A percentile compares a stretch with the other conserved stretches of the same genome.
phyloP scores from a whole-genome alignment of 2,113 vertebrate genomes.

The Neofelis nebulosa region DNA sequence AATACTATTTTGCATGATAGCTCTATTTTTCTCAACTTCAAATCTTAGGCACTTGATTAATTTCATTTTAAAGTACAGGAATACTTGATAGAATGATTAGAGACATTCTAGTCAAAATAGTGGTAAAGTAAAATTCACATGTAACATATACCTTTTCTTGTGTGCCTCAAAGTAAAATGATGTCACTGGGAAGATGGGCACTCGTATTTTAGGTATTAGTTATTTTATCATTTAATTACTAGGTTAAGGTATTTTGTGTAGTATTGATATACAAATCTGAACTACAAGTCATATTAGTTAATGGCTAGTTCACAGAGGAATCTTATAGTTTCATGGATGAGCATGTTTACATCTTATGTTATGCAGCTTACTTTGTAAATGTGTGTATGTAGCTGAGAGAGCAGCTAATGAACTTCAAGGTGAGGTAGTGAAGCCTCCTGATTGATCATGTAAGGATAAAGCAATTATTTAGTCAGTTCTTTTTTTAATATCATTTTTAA shows the following conservation, averaged over 20 bases:
- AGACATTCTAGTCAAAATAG: constrained; percentile 15
- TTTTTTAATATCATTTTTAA: background rate
- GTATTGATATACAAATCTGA: background rate
- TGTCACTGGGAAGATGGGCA: background rate
- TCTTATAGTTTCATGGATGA: background rate
- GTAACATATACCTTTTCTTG: background rate
- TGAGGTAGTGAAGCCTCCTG: background rate
- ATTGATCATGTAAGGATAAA: background rate
- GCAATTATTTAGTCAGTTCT: background rate
- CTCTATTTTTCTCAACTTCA: constrained; percentile 61
- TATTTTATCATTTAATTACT: constrained; percentile 37
- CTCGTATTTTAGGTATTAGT: background rate
- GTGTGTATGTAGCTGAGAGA: background rate
- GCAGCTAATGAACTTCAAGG: background rate
- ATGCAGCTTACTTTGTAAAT: background rate
- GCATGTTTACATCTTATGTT: background rate
- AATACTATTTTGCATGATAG: constrained; percentile 56
- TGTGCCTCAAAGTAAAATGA: constrained; percentile 20
- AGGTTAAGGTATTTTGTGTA: background rate
- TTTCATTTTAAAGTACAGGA: constrained; percentile 47
- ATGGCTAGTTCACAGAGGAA: background rate
- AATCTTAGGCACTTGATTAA: constrained; percentile 32
- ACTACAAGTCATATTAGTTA: constrained; percentile 10
- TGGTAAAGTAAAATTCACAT: background rate
- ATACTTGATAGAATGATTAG: constrained; percentile 14